A percentile compares a stretch with the other conserved stretches of the same genome.
Evolutionary conservation across 2,113 vertebrate species (phyloP).

Genomic region (Sinocyclocheilus anophthalmus): DNA sequence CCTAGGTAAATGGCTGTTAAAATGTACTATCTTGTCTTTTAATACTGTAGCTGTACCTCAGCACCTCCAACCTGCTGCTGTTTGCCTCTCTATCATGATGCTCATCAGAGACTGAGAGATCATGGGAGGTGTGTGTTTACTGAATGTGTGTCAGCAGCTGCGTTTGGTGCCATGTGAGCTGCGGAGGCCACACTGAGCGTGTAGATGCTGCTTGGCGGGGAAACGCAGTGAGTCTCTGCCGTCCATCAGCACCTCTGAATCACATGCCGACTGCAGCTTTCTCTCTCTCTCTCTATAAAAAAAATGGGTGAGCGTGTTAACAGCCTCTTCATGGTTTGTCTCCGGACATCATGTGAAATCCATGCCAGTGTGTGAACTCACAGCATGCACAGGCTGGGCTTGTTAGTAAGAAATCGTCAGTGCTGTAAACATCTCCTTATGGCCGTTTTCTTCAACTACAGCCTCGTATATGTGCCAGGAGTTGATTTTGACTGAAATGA

Average conservation of each 20-base stretch:
- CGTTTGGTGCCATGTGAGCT: background rate
- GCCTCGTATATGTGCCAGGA: background rate
- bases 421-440: background rate
- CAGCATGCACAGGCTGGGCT: background rate
- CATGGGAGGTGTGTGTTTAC: background rate
- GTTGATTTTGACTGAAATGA: background rate
- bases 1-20: background rate
- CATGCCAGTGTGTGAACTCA: background rate
- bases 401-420: background rate
- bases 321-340: background rate
- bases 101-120: no score
- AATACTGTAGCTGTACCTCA: background rate
- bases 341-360: background rate
- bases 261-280: background rate
- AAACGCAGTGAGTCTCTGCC: background rate
- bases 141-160: conserved; percentile 8
- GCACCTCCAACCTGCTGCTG: background rate
- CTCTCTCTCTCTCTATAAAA: background rate
- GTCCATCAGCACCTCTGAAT: conserved; percentile 6
- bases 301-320: background rate
- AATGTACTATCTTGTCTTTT: conserved; percentile 5
- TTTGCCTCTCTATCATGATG: background rate
- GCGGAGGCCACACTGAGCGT: background rate
- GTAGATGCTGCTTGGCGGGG: background rate
- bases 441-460: background rate